These are phyloP conservation scores for Pterocles gutturalis DNA, from an alignment of 2,113 vertebrate species.

Conservation along the genomic window DNA sequence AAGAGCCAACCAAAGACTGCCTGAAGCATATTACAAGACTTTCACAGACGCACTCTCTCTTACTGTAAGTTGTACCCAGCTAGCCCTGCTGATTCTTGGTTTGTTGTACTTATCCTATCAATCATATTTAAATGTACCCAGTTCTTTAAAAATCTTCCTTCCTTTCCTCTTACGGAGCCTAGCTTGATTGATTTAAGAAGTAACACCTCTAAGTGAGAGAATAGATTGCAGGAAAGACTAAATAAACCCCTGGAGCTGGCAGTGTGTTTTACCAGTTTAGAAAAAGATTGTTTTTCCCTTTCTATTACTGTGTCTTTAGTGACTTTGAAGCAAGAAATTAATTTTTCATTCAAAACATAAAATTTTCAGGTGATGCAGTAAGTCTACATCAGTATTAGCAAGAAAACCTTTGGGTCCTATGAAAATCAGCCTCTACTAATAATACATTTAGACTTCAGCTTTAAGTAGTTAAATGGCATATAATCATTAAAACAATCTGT, in stretches of 20 bases:
- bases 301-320: background rate
- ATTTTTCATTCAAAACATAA: background rate
- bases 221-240: background rate
- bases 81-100: background rate
- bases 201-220: background rate
- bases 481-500: background rate
- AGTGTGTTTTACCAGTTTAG: background rate
- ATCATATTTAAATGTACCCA: background rate
- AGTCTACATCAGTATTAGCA: background rate
- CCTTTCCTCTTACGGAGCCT: background rate
- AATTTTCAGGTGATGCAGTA: background rate
- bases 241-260: background rate
- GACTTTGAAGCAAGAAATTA: background rate
- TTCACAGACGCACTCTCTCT: conserved; percentile 36
- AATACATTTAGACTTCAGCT: background rate
- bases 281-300: background rate
- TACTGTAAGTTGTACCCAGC: conserved; percentile 63
- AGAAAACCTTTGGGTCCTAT: background rate
- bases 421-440: background rate
- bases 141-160: background rate
- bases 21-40: conserved; percentile 64
- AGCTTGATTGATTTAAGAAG: background rate
- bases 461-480: background rate
- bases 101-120: background rate
- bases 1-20: conserved; percentile 42